Evolutionary conservation across 1,140 invertebrate species (phyloP).

Genomic region (Brachionus rotundiformis): DNA sequence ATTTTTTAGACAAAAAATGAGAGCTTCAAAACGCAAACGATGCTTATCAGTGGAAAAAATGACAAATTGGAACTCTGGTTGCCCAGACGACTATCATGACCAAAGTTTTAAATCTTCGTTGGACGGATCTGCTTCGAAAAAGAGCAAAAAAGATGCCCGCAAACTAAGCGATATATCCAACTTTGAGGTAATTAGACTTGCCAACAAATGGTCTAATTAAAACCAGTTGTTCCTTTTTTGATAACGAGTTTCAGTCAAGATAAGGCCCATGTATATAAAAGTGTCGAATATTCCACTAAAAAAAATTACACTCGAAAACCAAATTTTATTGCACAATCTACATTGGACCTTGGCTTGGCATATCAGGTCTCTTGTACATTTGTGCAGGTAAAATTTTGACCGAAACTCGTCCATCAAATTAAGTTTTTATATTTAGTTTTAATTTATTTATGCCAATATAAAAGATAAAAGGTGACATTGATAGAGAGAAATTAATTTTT

Average conservation of each 20-base stretch:
- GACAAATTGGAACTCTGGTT: not conserved
- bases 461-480: not conserved
- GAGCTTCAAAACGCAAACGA: conserved; percentile 19
- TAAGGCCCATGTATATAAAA: not conserved
- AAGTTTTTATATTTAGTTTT: too few relatives aligned
- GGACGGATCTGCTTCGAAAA: conserved; percentile 11
- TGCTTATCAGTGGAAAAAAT: conserved; percentile 20
- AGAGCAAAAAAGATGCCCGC: conserved; percentile 3
- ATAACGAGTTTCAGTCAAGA: conserved; percentile 25
- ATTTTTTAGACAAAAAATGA: conserved; percentile 24
- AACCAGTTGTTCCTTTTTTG: conserved; percentile 14
- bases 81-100: not conserved
- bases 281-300: not conserved
- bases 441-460: not conserved
- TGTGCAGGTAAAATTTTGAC: conserved; percentile 35
- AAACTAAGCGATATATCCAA: conserved; percentile 30
- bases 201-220: conserved; percentile 35
- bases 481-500: not conserved
- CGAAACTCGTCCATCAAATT: not conserved
- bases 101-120: not conserved
- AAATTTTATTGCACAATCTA: conserved; percentile 51
- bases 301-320: not conserved
- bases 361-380: conserved; percentile 28
- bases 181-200: conserved; percentile 27
- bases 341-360: conserved; percentile 23